These are phyloP conservation scores for Nibea coibor DNA, from an alignment of 2,113 vertebrate genomes.

Conservation along the genomic window DNA sequence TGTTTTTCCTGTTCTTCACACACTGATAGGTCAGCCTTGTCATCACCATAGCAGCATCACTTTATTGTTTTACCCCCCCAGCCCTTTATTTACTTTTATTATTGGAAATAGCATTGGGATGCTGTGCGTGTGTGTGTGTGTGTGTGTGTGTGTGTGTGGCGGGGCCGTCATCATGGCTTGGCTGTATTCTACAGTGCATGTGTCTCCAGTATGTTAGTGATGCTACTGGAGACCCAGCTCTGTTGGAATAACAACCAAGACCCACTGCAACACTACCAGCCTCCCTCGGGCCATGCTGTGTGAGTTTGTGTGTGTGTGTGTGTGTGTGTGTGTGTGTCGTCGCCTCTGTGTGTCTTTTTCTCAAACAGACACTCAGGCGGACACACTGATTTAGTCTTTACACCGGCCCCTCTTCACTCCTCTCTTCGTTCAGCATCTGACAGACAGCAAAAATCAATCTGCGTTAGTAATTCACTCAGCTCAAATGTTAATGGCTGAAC, in stretches of 20 bases:
- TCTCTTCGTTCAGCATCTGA: background rate
- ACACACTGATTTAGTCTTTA: background rate
- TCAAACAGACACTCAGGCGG: too few species aligned
- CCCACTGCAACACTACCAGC: slow-evolving; percentile 72
- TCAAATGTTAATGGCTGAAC: slow-evolving; percentile 18
- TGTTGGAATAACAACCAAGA: slow-evolving; percentile 98
- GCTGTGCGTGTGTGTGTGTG: background rate
- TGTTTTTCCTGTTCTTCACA: slow-evolving; percentile 31
- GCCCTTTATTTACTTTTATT: background rate
- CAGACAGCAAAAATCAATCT: slow-evolving; percentile 33
- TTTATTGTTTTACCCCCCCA: slow-evolving; percentile 15
- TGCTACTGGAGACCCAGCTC: slow-evolving; percentile 95
- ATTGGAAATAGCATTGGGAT: background rate
- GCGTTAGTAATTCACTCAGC: slow-evolving; percentile 36
- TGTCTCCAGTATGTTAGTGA: slow-evolving; percentile 97
- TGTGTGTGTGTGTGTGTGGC: slow-evolving; percentile 21
- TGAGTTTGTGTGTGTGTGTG: slow-evolving; percentile 23
- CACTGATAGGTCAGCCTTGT: slow-evolving; percentile 25
- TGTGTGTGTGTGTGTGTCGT: slow-evolving; percentile 6
- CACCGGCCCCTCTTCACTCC: background rate
- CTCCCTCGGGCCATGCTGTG: slow-evolving; percentile 23
- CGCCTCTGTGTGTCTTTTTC: background rate
- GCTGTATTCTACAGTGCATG: slow-evolving; percentile 99
- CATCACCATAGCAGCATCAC: slow-evolving; percentile 10
- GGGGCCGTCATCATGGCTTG: slow-evolving; percentile 82